phyloP scores from a whole-genome alignment of 2,797 vertebrate species.

The Balearica regulorum region DNA sequence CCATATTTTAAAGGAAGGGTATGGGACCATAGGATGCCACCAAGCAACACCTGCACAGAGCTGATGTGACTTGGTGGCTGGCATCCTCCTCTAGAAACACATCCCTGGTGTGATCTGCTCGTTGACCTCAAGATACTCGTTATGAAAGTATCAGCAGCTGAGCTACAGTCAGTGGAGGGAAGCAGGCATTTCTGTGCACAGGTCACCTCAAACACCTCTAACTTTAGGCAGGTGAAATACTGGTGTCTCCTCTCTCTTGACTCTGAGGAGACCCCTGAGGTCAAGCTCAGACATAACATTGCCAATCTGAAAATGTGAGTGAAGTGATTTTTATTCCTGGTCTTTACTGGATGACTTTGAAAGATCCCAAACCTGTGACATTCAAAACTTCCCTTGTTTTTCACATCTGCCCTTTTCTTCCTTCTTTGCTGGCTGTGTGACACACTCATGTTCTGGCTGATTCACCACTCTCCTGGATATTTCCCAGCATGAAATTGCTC shows the following conservation, averaged over 20 bases:
- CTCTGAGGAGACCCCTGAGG: not conserved
- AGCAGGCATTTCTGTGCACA: not conserved
- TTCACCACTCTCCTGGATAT: constrained; percentile 26
- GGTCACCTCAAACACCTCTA: not conserved
- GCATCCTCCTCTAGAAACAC: not conserved
- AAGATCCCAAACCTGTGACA: not conserved
- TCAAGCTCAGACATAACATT: not conserved
- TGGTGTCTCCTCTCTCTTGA: not conserved
- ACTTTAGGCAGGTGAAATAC: rapidly evolving
- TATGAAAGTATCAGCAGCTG: not conserved
- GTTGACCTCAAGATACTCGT: not conserved
- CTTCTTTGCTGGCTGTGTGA: not conserved
- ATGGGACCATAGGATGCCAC: not conserved
- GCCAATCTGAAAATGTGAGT: not conserved
- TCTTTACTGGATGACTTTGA: not conserved
- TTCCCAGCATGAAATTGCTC: constrained; percentile 39
- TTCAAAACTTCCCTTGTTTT: not conserved
- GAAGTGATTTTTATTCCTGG: not conserved
- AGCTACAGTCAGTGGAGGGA: not conserved
- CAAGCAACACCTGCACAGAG: not conserved
- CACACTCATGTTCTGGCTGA: not conserved
- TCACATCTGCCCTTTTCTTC: not conserved
- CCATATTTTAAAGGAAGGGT: not conserved
- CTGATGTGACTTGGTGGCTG: rapidly evolving
- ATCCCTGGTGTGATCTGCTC: not conserved